A percentile compares a stretch with the other conserved stretches of the same genome.
phyloP scores from a whole-genome alignment of 2,113 vertebrate species.

The Spheniscus mendiculus region DNA sequence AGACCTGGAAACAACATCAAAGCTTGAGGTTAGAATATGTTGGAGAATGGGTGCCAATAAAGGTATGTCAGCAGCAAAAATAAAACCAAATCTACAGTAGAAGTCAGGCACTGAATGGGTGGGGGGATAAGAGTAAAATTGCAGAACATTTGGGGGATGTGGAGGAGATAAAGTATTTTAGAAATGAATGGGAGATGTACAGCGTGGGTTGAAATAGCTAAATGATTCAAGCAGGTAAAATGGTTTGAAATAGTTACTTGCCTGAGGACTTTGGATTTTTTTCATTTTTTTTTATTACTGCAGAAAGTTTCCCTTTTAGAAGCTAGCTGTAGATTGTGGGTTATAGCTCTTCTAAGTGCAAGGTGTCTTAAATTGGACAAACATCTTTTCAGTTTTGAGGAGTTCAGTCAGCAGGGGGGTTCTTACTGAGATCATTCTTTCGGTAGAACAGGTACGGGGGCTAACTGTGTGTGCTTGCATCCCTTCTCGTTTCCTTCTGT shows the following conservation, averaged over 20 bases:
- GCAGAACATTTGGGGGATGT: slow-evolving; percentile 12
- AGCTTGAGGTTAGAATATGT: slow-evolving; percentile 63
- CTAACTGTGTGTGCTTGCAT: neutral
- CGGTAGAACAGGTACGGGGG: neutral
- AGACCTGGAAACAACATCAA: slow-evolving; percentile 69
- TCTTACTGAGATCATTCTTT: neutral
- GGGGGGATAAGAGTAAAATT: neutral
- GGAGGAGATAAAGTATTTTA: slow-evolving; percentile 14
- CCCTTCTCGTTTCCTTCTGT: neutral
- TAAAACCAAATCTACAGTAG: slow-evolving; percentile 35
- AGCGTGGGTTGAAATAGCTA: neutral
- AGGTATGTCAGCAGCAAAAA: slow-evolving; percentile 65
- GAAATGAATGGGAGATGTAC: slow-evolving; percentile 4
- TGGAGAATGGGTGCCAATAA: slow-evolving; percentile 60
- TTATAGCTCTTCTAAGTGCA: neutral
- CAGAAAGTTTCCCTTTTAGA: neutral
- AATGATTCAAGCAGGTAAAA: neutral
- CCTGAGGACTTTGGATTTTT: neutral
- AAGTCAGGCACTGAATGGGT: slow-evolving; percentile 3
- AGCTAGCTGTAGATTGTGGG: neutral
- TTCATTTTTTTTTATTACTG: neutral
- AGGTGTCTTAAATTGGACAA: neutral
- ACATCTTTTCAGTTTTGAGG: neutral
- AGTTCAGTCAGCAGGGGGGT: neutral
- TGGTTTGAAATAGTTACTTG: slow-evolving; percentile 2